Base-by-base conservation (phyloP, 2,888 invertebrate genomes). In the Germaria angustata region DNA sequence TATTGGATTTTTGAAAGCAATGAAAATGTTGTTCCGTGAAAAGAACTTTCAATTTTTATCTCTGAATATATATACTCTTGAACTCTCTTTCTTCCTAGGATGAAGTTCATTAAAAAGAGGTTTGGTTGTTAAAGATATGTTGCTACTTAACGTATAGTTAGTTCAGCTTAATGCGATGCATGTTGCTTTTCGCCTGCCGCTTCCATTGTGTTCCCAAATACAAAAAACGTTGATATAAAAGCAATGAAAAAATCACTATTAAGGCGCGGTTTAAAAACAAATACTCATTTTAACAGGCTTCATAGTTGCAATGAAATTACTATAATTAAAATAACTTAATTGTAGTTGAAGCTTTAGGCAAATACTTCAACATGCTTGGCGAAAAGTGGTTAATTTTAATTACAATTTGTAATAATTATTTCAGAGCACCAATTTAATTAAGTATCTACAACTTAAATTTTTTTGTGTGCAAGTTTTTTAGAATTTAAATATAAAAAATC, bases 301-400 rank as follows among this genome's bases (percentile, higher is more conserved):
- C 13, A 57, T 17, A 36, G 6, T 59, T 28, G 61, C 28, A 2
- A 41, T 13, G 11, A 51, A 61, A 73, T 63, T 13, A 73, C 63
- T 65, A 55, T 65, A 55, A 53, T 73, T 65, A 55, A 8, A 34
- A 44, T 53, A 63, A 63, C 22, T 63, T 41, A 63, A 53, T 63
- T 53, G 44, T 53, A 34, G 32, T 34, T 41, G 15, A 32, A n/a
- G 8, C 3, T 36, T 9, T 6, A 51, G 65, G 20, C 59, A 61
- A 61, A 61, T 34, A 22, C 4, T 46, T 36, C 1, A 39, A 49
- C 24, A n/a, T 36, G 1, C 22, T 5, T n/a, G 24, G 8, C 15
- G 36, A 32, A 32, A 36, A 57, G 41, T 13, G 5, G 55, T 75
- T 49, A 32, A 53, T 24, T 46, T 57, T 66, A 66, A 66, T 66